Evolutionary conservation across 2,797 vertebrate genomes (phyloP), one percentile per base, ranked within the genome.

Genomic region (Neosilurus mollespiculum): DNA sequence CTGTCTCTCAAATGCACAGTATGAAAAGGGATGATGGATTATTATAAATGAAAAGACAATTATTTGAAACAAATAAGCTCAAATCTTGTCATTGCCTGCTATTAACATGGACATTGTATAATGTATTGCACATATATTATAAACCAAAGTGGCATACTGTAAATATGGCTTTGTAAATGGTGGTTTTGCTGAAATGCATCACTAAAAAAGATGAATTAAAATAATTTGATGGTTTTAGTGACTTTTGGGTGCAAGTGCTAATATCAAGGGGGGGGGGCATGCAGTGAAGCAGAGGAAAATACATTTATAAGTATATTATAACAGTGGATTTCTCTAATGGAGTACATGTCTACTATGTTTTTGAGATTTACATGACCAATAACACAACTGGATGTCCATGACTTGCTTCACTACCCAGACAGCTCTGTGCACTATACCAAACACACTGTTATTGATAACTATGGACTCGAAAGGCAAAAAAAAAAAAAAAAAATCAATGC

Each of bases 361-460:
- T 73, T 58, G 26, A 56, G 24, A 71, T 15, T 34, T 30, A 58
- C 20, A 43, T 43, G 26, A 8, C 9, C 62, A 58, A 58, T 76
- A 66, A 58, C 22, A 49, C 11, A 20, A 51, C 9, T 34, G 30
- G 24, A 34, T 37, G 71, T 78, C 73, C 37, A 22, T 49, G 49
- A 82, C 58, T 58, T 3, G 20, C 18, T 70, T 53, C 37, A 70
- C 34, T 22, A 53, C 54, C 24, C 70, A 73, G 43, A 54, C 24
- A 73, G 59, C 43, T 64, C 14, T 71, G 69, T 10, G 11, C 1
- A 59, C 54, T 15, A 51, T 24, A 18, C 37, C 10, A 49, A 70
- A 78, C 30, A 61, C 26, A 62, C 54, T 54, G 79, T 64, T 78
- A 62, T n/a, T n/a, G n/a, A 62, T 64, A 83, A 61, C 56, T 54